These are phyloP conservation scores for Teleogryllus occipitalis DNA, from an alignment of 1,140 invertebrate genomes.

Conservation along the genomic window DNA sequence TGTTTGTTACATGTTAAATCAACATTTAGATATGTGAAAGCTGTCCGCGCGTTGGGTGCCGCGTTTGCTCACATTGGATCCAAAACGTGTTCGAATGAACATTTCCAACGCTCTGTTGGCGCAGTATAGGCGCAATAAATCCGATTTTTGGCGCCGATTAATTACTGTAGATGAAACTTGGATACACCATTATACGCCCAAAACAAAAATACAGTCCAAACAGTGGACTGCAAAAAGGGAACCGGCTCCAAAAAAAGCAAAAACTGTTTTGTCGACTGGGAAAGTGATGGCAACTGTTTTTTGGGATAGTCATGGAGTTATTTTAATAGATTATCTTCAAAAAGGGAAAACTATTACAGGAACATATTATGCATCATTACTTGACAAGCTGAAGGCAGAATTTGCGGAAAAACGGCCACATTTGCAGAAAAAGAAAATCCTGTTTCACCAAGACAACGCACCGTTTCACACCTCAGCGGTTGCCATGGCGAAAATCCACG, in stretches of 20 bases:
- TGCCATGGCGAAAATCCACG: slow-evolving; percentile 32
- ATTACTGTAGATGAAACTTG: slow-evolving; percentile 27
- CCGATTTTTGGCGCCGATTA: slow-evolving; percentile 22
- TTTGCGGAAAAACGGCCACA: slow-evolving; percentile 33
- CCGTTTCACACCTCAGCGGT: slow-evolving; percentile 28
- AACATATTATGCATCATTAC: slow-evolving; percentile 26
- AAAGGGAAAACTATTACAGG: slow-evolving; percentile 36
- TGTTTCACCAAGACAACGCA: slow-evolving; percentile 33
- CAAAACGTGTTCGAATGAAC: slow-evolving; percentile 28
- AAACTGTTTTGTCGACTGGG: slow-evolving; percentile 27
- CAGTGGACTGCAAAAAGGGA: slow-evolving; percentile 10
- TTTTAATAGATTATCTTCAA: slow-evolving; percentile 41
- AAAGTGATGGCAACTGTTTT: slow-evolving; percentile 34
- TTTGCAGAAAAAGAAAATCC: no score
- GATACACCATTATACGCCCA: slow-evolving; percentile 25
- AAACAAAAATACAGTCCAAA: slow-evolving; percentile 24
- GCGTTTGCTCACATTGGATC: slow-evolving; percentile 30
- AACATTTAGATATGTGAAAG: slow-evolving; percentile 29
- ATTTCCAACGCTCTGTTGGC: slow-evolving; percentile 24
- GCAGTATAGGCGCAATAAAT: slow-evolving; percentile 19
- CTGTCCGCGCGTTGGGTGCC: slow-evolving; percentile 30
- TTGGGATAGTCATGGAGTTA: no score
- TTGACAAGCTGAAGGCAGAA: slow-evolving; percentile 24
- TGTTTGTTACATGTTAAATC: neutral
- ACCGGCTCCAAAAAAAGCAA: slow-evolving; percentile 25